Evolutionary conservation across 2,113 vertebrate species (phyloP), one percentile per base, ranked within the genome.

Genomic region (Hypocryptadius cinnamomeus): DNA sequence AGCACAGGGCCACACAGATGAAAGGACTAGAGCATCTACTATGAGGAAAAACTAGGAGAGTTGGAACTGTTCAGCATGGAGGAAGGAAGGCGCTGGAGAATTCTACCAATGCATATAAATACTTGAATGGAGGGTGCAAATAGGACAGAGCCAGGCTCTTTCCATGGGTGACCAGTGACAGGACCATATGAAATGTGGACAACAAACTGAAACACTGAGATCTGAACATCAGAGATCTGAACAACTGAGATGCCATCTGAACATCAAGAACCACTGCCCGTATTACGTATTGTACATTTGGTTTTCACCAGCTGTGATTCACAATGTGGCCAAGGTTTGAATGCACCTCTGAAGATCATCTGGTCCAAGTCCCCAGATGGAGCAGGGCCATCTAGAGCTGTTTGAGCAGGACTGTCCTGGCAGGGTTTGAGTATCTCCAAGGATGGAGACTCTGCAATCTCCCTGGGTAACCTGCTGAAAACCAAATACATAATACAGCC

Each of bases 281-380:
- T 47, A n/a, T 28, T 39, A 23, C 7, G 6, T 7, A 40, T 8
- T 19, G 69, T 10, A 23, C 28, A 47, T n/a, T n/a, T 56, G n/a
- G 23, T 39, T 73, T 40, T 47, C 48, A 73, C 6, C 18, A 47
- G 13, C 40, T 56, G 18, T 15, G n/a, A 56, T 39, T 47, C 48
- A 64, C 40, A 39, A 19, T 3, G n/a, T 54, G 40, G 23, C 40
- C 0, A 0, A 64, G 23, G 59, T n/a, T 39, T 39, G 23, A 64
- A 47, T 64, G 48, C 10, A 47, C 28, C 50, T 65, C 50, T 64
- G 59, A 47, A 64, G 22, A 22, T 33, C 40, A n/a, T 6, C 22
- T 33, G 27, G 18, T 72, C n/a, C 40, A 45, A 33, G 11, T 5
- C 18, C 15, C 11, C 59, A 47, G 40, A 15, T 2, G 0, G 0